Base-by-base conservation (phyloP, 2,113 vertebrate genomes). In the Tupaia chinensis region DNA sequence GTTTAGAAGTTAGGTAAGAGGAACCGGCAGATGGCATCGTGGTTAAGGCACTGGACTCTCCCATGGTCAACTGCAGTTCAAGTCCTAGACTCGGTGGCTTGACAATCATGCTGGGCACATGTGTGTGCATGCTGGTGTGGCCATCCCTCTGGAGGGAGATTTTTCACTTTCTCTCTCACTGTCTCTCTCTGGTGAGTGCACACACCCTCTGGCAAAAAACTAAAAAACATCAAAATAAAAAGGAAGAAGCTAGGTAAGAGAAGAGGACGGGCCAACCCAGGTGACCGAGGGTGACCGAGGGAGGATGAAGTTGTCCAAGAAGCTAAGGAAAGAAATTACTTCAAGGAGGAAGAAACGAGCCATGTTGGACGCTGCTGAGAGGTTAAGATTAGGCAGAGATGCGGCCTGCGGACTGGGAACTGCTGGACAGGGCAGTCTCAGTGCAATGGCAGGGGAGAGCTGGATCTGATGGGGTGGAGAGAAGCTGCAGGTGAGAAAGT, bases 291-390 rank as follows among this genome's bases (percentile, higher is more conserved):
- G 12, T 92, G n/a, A 17, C n/a, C 32, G 84, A 68, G 27, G 72
- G 15, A 89, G 19, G 72, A 89, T 7, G 44, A 87, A 81, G 56
- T 78, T 78, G 32, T 66, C 44, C 65, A 58, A 60, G 19, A 84
- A 87, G 85, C 73, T 22, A 72, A 92, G 17, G 77, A 92, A 89
- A 70, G 16, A 93, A 32, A 79, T 63, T 53, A n/a, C 56, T 89
- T 81, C 68, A 93, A 86, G 68, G 27, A 73, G 58, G 44, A n/a
- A 79, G 15, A 72, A 89, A 44, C 65, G 60, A 88, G 58, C 34
- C 60, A 44, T 44, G 60, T 61, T 54, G 73, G 60, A 86, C 73
- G 93, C 17, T 63, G 5, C 25, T 89, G 84, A 78, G 78, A 84
- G 65, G 56, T 61, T 89, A 79, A 89, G 44, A 93, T 13, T 79